Conservation (phyloP, 2,888 invertebrate species). For the Caenorhabditis angaria region DNA sequence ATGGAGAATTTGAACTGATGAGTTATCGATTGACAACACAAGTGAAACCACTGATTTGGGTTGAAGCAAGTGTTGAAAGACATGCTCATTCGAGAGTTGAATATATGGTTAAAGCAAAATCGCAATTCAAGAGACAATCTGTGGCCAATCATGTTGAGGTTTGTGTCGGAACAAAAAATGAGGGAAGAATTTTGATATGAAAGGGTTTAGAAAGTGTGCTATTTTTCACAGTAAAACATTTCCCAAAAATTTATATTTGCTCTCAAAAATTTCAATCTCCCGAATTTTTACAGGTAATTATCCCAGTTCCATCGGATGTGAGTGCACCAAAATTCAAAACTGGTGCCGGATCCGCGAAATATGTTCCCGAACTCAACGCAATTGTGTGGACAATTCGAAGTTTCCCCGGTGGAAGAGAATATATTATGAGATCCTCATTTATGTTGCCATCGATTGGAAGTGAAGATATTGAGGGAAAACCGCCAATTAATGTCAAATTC, state of each 20-base stretch:
- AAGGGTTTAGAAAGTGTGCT: too few species aligned
- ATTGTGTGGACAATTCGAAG: constrained; percentile 82
- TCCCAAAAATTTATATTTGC: too few species aligned
- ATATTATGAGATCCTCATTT: constrained; percentile 96
- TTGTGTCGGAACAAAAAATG: too few species aligned
- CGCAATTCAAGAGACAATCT: constrained; percentile 94
- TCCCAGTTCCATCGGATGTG: constrained; percentile 93
- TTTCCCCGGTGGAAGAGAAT: constrained; percentile 86
- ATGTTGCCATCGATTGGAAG: constrained; percentile 92
- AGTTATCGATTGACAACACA: constrained; percentile 57
- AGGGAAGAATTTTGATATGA: too few species aligned
- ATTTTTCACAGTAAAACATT: too few species aligned
- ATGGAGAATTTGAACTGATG: constrained; percentile 97
- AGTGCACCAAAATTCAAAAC: constrained; percentile 90
- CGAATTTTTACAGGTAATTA: too few species aligned
- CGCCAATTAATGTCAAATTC: constrained; percentile 97
- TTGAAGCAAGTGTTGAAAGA: constrained; percentile 95
- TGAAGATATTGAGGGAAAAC: constrained; percentile 93
- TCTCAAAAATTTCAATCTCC: too few species aligned
- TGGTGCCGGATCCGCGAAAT: constrained; percentile 80
- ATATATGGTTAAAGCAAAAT: constrained; percentile 97
- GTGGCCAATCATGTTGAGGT: constrained; percentile 98
- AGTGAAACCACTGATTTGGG: constrained; percentile 97
- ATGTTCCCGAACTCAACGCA: constrained; percentile 94
- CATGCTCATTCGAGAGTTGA: constrained; percentile 96